Conservation (phyloP, 2,888 invertebrate genomes). For the Baronia brevicornis region DNA sequence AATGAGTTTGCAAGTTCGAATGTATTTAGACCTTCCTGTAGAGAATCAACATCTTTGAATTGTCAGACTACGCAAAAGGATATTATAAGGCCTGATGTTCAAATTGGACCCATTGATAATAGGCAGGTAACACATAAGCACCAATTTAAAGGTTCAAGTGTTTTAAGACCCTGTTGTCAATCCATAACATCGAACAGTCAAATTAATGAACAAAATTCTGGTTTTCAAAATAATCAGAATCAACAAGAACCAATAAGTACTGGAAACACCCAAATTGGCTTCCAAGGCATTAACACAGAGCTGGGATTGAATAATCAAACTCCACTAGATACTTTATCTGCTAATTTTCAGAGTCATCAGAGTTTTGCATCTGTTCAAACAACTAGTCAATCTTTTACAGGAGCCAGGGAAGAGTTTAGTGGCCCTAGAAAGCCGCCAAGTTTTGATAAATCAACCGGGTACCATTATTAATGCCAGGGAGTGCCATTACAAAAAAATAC, state of each 20-base stretch:
- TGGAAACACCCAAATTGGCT: constrained; percentile 20
- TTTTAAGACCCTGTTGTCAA: no score
- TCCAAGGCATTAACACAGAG: constrained; percentile 10
- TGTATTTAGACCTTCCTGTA: no score
- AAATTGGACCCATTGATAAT: no score
- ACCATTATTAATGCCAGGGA: constrained; percentile 41
- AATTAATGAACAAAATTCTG: no score
- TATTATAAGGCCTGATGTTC: no score
- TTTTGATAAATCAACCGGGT: constrained; percentile 51
- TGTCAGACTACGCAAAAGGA: no score
- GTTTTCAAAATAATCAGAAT: constrained; percentile 2
- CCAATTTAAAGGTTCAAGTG: no score
- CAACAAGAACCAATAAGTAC: not conserved
- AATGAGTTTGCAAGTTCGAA: no score
- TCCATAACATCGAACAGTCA: no score
- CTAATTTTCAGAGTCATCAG: constrained; percentile 13
- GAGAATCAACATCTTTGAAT: no score
- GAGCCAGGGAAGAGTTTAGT: constrained; percentile 46
- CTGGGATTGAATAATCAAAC: not conserved
- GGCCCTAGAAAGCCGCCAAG: constrained; percentile 48
- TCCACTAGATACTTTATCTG: constrained; percentile 13
- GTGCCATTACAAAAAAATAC: not conserved
- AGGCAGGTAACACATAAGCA: no score
- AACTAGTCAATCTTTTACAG: constrained; percentile 25
- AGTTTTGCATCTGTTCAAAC: constrained; percentile 20